These are phyloP conservation scores for Margaritifera margaritifera DNA, from an alignment of 2,888 invertebrate species.

Conservation along the genomic window DNA sequence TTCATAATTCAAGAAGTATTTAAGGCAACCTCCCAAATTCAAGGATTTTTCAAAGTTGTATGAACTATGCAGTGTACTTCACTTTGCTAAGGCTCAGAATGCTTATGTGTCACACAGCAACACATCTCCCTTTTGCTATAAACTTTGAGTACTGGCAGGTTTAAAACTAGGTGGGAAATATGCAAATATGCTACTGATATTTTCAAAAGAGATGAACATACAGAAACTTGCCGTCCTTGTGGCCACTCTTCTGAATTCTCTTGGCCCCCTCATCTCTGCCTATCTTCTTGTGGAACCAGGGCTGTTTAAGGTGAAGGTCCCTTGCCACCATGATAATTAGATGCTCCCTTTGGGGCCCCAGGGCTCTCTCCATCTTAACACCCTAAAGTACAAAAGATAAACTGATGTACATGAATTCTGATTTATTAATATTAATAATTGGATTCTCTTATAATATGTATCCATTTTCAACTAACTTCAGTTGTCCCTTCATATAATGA, in stretches of 20 bases:
- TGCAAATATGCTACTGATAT: background rate
- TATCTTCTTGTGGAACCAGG: slow-evolving; percentile 74
- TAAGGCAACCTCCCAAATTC: too few species aligned
- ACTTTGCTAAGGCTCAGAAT: too few species aligned
- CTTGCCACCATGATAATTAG: slow-evolving; percentile 68
- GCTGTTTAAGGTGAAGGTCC: slow-evolving; percentile 72
- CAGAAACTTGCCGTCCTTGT: slow-evolving; percentile 73
- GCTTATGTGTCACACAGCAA: too few species aligned
- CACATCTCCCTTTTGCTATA: too few species aligned
- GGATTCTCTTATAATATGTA: background rate
- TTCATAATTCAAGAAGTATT: too few species aligned
- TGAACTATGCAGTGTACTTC: too few species aligned
- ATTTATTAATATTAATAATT: background rate
- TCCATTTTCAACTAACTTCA: background rate
- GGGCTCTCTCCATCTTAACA: slow-evolving; percentile 58
- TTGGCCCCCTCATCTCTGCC: slow-evolving; percentile 70
- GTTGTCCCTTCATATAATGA: background rate
- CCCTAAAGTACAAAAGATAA: slow-evolving; percentile 35
- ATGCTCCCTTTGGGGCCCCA: slow-evolving; percentile 67
- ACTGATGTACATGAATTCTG: background rate
- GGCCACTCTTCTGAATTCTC: slow-evolving; percentile 64
- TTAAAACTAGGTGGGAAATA: too few species aligned
- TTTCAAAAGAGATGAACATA: slow-evolving; percentile 40
- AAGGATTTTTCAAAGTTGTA: too few species aligned
- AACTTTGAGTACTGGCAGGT: too few species aligned